Percentiles rank a stretch among this genome's conserved stretches.
Evolutionary conservation across 2,797 vertebrate species (phyloP).

Genomic region (Smutsia gigantea): DNA sequence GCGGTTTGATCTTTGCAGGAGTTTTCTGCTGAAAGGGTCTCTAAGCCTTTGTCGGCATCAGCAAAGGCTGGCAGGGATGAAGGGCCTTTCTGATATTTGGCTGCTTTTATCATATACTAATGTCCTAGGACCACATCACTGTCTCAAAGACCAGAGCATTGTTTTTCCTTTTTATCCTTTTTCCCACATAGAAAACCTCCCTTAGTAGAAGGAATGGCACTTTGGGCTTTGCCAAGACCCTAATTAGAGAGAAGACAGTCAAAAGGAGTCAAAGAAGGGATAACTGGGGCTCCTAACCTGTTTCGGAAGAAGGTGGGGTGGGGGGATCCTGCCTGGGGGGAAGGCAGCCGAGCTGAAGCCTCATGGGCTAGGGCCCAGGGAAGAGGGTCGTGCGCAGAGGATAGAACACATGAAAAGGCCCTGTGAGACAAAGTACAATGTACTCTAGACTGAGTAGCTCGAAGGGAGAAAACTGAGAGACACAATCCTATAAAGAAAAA

Average conservation of each 20-base stretch:
- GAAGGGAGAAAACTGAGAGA: background rate
- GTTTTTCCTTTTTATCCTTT: background rate
- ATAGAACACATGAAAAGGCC: accelerated
- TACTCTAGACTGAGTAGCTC: background rate
- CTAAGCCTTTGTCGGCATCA: background rate
- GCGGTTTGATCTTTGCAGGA: background rate
- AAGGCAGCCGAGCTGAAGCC: background rate
- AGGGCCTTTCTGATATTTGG: background rate
- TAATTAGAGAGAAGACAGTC: background rate
- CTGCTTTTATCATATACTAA: accelerated
- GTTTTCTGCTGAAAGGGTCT: background rate
- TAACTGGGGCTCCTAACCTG: too few species aligned
- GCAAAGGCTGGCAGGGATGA: background rate
- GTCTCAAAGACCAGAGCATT: background rate
- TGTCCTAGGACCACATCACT: background rate
- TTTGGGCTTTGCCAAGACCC: background rate
- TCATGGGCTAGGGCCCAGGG: background rate
- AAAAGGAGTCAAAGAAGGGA: background rate
- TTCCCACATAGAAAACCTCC: background rate
- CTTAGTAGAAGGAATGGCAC: background rate
- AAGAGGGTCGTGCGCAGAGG: background rate
- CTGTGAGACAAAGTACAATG: too few species aligned
- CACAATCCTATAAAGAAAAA: background rate
- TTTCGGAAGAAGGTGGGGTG: too few species aligned
- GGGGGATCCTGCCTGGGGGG: too few species aligned